phyloP scores from a whole-genome alignment of 2,113 vertebrate species.

The Corythoichthys intestinalis region DNA sequence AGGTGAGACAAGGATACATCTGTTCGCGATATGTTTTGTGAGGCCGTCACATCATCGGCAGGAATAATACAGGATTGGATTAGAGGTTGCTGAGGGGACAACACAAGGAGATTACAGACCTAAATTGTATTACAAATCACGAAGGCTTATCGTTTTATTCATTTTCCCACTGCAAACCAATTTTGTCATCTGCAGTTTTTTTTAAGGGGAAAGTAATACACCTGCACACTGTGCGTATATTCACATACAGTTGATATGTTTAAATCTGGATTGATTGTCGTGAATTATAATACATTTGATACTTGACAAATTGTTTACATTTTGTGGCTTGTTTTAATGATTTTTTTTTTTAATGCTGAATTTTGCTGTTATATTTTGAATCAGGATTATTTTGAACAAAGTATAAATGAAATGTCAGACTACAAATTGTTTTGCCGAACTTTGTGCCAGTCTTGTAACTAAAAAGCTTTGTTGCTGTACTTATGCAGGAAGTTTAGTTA shows the following conservation, averaged over 20 bases:
- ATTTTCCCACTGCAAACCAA: constrained; percentile 34
- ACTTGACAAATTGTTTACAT: neutral
- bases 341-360: neutral
- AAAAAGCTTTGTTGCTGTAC: neutral
- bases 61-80: constrained; percentile 57
- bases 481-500: neutral
- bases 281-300: neutral
- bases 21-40: constrained; percentile 17
- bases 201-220: constrained; percentile 19
- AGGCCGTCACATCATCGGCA: constrained; percentile 40
- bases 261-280: neutral
- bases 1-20: constrained; percentile 33
- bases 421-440: neutral
- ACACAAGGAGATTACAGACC: constrained; percentile 53
- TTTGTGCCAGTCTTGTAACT: neutral
- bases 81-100: constrained; percentile 41
- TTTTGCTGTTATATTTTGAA: neutral
- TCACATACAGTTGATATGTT: neutral
- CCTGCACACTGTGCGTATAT: neutral
- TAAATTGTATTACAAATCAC: constrained; percentile 67
- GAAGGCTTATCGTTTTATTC: constrained; percentile 53
- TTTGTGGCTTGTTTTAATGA: neutral
- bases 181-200: constrained; percentile 21
- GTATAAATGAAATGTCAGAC: neutral
- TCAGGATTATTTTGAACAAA: neutral